A percentile compares a stretch with the other conserved stretches of the same genome.
Evolutionary conservation across 2,797 vertebrate genomes (phyloP).

Genomic region (Pitangus sulphuratus): DNA sequence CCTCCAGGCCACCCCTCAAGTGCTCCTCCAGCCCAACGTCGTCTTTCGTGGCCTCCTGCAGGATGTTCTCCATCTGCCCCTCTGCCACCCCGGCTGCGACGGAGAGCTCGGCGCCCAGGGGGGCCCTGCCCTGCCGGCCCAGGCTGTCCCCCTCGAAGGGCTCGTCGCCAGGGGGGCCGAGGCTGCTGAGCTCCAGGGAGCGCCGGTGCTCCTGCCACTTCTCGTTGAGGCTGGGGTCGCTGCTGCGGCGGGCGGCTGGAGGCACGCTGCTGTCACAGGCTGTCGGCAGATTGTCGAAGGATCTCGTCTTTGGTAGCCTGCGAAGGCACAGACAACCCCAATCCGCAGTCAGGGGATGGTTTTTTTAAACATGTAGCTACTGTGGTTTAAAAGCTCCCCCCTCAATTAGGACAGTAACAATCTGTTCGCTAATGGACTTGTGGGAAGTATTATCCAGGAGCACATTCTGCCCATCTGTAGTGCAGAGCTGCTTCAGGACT

Average conservation of each 20-base stretch:
- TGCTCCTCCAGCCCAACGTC: conserved; percentile 77
- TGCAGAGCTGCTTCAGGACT: neutral
- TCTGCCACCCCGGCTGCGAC: conserved; percentile 89
- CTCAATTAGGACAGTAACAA: neutral
- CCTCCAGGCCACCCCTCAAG: neutral
- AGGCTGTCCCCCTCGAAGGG: conserved; percentile 60
- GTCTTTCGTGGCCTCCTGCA: conserved; percentile 93
- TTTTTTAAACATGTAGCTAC: neutral
- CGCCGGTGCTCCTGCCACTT: conserved; percentile 97
- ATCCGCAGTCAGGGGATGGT: neutral
- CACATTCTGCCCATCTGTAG: neutral
- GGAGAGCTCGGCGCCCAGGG: conserved; percentile 82
- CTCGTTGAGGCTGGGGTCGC: conserved; percentile 95
- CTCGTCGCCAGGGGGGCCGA: conserved; percentile 80
- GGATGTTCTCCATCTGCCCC: conserved; percentile 95
- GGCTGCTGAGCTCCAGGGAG: conserved; percentile 90
- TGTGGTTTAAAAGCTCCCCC: neutral
- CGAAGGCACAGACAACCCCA: conserved; percentile 7
- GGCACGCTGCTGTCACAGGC: conserved; percentile 88
- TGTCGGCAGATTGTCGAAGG: conserved; percentile 94
- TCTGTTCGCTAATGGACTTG: neutral
- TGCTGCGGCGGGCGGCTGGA: conserved; percentile 89
- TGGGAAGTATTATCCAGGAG: neutral
- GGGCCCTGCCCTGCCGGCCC: conserved; percentile 66
- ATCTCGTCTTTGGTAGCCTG: conserved; percentile 95